Evolutionary conservation across 2,888 invertebrate species (phyloP).

Genomic region (Rotaria sp.): DNA sequence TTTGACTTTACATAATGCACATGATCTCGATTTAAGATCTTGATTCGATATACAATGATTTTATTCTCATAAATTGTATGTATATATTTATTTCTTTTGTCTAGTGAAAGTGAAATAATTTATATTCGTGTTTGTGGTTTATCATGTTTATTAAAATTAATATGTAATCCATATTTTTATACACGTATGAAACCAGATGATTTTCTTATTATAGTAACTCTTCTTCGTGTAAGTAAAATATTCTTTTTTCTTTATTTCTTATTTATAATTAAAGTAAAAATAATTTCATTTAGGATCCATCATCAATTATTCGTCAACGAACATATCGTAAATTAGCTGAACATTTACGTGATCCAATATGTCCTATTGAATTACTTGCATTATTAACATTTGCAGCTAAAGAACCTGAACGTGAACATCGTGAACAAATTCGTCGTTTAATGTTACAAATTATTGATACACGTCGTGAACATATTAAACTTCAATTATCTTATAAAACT

Average conservation of each 20-base stretch:
- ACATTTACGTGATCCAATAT: constrained; percentile 11
- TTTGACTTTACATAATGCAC: too few species aligned
- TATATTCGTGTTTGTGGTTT: constrained; percentile 9
- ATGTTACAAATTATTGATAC: constrained; percentile 11
- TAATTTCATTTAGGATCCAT: background rate
- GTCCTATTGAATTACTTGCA: constrained; percentile 12
- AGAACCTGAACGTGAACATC: constrained; percentile 29
- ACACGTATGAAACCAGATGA: background rate
- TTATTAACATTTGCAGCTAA: constrained; percentile 11
- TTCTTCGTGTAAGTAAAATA: background rate
- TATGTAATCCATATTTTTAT: constrained; percentile 21
- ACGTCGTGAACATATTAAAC: constrained; percentile 26
- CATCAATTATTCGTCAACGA: background rate
- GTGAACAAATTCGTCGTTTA: constrained; percentile 12
- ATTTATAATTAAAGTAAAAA: too few species aligned
- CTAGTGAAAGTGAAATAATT: constrained; percentile 16
- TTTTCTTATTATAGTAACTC: background rate
- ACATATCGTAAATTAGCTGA: constrained; percentile 20
- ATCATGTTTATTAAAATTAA: constrained; percentile 24
- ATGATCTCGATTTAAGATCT: too few species aligned
- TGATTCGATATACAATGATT: too few species aligned
- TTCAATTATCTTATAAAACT: constrained; percentile 23
- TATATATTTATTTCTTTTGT: background rate
- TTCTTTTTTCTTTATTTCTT: background rate
- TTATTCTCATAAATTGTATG: too few species aligned